Conservation (phyloP, 2,113 vertebrate genomes). For the Choloepus hoffmanni region DNA sequence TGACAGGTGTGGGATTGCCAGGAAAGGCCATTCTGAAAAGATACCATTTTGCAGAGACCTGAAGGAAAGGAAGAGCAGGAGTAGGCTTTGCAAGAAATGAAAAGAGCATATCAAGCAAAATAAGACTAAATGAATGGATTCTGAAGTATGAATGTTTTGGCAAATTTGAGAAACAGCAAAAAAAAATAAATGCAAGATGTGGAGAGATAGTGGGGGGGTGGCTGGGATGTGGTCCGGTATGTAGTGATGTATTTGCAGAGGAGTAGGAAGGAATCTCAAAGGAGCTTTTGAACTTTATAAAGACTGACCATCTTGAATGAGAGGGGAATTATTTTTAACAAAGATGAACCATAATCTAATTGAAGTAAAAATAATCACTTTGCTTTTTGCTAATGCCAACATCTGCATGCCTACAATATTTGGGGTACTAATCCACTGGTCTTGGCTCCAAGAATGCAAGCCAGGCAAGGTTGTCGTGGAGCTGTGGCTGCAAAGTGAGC, state of each 20-base stretch:
- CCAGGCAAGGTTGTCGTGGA: too few relatives aligned
- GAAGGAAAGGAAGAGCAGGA: not conserved
- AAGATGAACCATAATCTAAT: not conserved
- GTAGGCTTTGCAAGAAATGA: not conserved
- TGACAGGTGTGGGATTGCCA: not conserved
- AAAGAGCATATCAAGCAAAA: not conserved
- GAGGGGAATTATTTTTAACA: not conserved
- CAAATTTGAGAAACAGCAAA: not conserved
- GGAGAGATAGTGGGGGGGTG: not conserved
- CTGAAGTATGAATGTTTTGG: not conserved
- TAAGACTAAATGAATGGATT: not conserved
- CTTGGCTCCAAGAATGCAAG: not conserved
- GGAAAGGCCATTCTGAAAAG: not conserved
- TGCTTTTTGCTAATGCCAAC: not conserved
- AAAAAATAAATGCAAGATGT: not conserved
- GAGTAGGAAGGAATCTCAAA: rapidly evolving
- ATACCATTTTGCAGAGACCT: not conserved
- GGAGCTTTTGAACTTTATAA: not conserved
- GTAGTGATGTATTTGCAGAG: too few relatives aligned
- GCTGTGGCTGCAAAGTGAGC: not conserved
- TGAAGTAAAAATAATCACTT: not conserved
- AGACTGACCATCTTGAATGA: not conserved
- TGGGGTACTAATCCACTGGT: not conserved
- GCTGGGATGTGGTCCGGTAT: not conserved
- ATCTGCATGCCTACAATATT: not conserved